Base-by-base conservation (phyloP, 1,140 invertebrate species). In the Drosophila mauritiana region DNA sequence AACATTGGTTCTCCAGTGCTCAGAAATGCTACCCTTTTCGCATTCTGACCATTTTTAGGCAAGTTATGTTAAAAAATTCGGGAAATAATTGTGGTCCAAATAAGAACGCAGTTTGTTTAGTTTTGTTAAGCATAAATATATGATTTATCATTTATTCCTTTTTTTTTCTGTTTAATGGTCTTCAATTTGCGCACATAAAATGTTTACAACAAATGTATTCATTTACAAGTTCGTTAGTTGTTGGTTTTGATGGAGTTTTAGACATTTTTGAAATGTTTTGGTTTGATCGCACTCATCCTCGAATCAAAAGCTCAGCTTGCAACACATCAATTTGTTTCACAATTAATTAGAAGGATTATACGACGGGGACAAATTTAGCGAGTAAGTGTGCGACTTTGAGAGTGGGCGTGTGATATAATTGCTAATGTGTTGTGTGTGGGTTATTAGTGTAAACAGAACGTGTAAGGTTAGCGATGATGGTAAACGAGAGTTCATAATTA, bases 71-170 rank as follows among this genome's bases (percentile, higher is more conserved):
- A 2, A 22, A 22, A 22, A 22, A 22, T 22, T 22, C 20, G 20
- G 20, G 20, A 22, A 22, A 22, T 22, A 22, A 22, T 22, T 22
- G 20, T 22, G 2, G 20, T 22, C 20, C 20, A 22, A 64, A 27
- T 54, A 0, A 67, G 12, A 49, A 43, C 49, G 37, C 27, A 42
- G 22, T 5, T 49, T 6, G 11, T 67, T 76, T 75, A 72, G 79
- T 86, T 82, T 83, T 79, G 82, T 86, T 86, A 89, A 80, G 75
- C 84, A 83, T 86, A 83, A 83, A 83, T 89, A 83, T 89, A 68
- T 43, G 36, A 42, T 65, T 67, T 63, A 65, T 64, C 64, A 45
- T 13, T 1, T 11, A 49, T 62, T 63, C 37, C n/a, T 74, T 65
- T 75, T 20, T 48, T 51, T 61, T 59, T 31, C 69, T 58, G 63